phyloP scores from a whole-genome alignment of 2,888 invertebrate species.

The Meteorus colon region DNA sequence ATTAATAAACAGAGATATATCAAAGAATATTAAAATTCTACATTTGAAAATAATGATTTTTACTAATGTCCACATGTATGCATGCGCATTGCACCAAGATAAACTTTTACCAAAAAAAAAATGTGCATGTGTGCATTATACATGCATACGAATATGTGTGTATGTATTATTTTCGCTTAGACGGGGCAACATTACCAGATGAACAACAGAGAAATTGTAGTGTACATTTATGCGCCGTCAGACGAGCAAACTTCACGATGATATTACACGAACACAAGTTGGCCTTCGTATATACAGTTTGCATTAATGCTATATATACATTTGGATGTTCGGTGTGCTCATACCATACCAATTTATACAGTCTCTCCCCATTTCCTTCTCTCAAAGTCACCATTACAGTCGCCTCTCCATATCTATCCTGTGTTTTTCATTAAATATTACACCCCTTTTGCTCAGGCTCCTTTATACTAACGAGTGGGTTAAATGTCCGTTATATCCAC shows the following conservation, averaged over 20 bases:
- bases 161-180: neutral
- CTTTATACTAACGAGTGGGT: constrained; percentile 25
- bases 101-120: neutral
- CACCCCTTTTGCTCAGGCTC: constrained; percentile 25
- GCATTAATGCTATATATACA: constrained; percentile 35
- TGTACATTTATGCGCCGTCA: constrained; percentile 57
- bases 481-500: constrained; percentile 45
- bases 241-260: constrained; percentile 54
- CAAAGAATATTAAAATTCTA: neutral
- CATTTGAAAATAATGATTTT: neutral
- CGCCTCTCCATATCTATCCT: constrained; percentile 22
- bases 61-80: neutral
- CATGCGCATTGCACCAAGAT: neutral
- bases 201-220: constrained; percentile 19
- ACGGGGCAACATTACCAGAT: constrained; percentile 18
- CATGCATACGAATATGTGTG: neutral
- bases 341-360: too few relatives aligned
- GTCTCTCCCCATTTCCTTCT: constrained; percentile 17
- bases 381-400: constrained; percentile 32
- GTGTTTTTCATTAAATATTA: constrained; percentile 10
- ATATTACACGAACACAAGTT: constrained; percentile 49
- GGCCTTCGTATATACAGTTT: constrained; percentile 27
- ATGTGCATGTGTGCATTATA: neutral
- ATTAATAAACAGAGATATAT: neutral
- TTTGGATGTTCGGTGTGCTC: neutral